phyloP scores from a whole-genome alignment of 1,140 invertebrate genomes.

The Bombyx mori region ASM3026992v2 NC_085116.1:11448501-11449000 shows the following conservation, averaged over 20 bases:
- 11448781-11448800: slow-evolving; percentile 46
- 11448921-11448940: too few species aligned
- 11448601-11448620: slow-evolving; percentile 38
- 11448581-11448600: slow-evolving; percentile 45
- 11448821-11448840: too few species aligned
- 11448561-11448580: slow-evolving; percentile 38
- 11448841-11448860: too few species aligned
- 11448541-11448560: slow-evolving; percentile 26
- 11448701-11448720: slow-evolving; percentile 15
- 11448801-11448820: slow-evolving; percentile 14
- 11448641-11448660: slow-evolving; percentile 55
- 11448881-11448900: too few species aligned
- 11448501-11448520: slow-evolving; percentile 11
- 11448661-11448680: slow-evolving; percentile 43
- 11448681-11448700: slow-evolving; percentile 29
- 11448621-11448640: slow-evolving; percentile 39
- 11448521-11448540: slow-evolving; percentile 18
- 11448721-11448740: slow-evolving; percentile 48
- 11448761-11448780: slow-evolving; percentile 49
- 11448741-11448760: slow-evolving; percentile 37
- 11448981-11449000: too few species aligned
- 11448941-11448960: too few species aligned
- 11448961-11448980: too few species aligned
- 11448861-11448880: too few species aligned
- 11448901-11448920: too few species aligned